Base-by-base conservation (phyloP, 1,140 invertebrate species). In the Megalonaias nervosa region DNA sequence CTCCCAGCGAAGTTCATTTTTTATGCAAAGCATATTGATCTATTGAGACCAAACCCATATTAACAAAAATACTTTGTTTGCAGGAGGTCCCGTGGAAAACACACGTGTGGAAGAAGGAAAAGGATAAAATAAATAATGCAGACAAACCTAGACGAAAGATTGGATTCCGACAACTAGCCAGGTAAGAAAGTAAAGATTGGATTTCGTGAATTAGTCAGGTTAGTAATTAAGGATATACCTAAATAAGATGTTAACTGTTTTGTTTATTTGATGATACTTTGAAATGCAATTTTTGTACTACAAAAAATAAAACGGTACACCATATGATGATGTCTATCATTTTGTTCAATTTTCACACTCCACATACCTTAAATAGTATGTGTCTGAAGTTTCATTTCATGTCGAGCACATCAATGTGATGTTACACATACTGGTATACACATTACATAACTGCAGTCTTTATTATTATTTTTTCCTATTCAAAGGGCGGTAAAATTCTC, bases 401-500 rank as follows among this genome's bases (percentile, higher is more conserved):
- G 9, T 48, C 6, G 11, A 48, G 6, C 38, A 48, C 38, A 48
- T 48, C 5, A 38, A 38, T 38, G 5, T 38, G 0, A 38, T 5
- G 38, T 5, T 38, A 48, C 4, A 48, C 38, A 48, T 48, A 48
- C 0, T 48, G 0, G 6, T 48, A 11, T 48, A 11, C 6, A 6
- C 11, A 48, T 6, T 11, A 48, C 38, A 11, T 48, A 48, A 6
- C 11, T 48, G 38, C 38, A 48, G 38, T 48, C 38, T 48, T 48
- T 38, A 6, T 48, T 48, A 48, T 48, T 48, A 48, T 48, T 48
- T 9, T 48, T 48, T 48, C 31, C 11, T 77, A 81, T 81, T 92
- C 89, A 56, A 88, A 96, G 97, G 87, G 97, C 97, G 72, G 97
- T 99, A 56, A 98, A 98, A 92, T 98, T 99, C 90, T 98, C 97